Conservation (phyloP, 1,140 invertebrate genomes). For the Leguminivora glycinivorella region DNA sequence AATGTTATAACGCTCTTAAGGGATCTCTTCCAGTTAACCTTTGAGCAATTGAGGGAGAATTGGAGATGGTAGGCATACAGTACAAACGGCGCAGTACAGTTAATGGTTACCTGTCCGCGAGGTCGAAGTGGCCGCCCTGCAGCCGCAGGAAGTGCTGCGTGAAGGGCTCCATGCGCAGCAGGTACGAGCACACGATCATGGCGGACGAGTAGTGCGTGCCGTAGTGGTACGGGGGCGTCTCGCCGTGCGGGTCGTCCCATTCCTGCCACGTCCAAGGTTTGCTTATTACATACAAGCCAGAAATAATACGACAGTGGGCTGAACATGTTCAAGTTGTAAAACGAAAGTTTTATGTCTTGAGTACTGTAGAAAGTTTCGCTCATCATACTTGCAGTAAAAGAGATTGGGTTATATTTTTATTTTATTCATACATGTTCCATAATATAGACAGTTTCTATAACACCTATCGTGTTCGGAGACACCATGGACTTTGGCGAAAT, state of each 20-base stretch:
- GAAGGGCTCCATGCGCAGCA: slow-evolving; percentile 98
- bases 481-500: too few species aligned
- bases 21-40: too few species aligned
- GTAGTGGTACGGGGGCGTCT: slow-evolving; percentile 99
- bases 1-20: too few species aligned
- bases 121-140: slow-evolving; percentile 98
- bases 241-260: slow-evolving; percentile 98
- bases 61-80: too few species aligned
- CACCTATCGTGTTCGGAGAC: too few species aligned
- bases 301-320: background rate
- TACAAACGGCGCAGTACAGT: background rate
- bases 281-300: background rate
- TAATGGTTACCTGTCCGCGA: slow-evolving; percentile 87
- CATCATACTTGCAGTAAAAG: too few species aligned
- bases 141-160: slow-evolving; percentile 98
- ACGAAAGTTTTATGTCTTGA: too few species aligned
- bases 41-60: too few species aligned
- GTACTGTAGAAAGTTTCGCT: too few species aligned
- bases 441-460: too few species aligned
- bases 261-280: slow-evolving; percentile 82
- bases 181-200: slow-evolving; percentile 99
- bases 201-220: slow-evolving; percentile 99
- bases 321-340: background rate
- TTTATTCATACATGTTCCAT: too few species aligned
- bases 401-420: too few species aligned